A percentile compares a stretch with the other conserved stretches of the same genome.
Conservation (phyloP, 2,797 vertebrate genomes). For the Columba guinea region DNA sequence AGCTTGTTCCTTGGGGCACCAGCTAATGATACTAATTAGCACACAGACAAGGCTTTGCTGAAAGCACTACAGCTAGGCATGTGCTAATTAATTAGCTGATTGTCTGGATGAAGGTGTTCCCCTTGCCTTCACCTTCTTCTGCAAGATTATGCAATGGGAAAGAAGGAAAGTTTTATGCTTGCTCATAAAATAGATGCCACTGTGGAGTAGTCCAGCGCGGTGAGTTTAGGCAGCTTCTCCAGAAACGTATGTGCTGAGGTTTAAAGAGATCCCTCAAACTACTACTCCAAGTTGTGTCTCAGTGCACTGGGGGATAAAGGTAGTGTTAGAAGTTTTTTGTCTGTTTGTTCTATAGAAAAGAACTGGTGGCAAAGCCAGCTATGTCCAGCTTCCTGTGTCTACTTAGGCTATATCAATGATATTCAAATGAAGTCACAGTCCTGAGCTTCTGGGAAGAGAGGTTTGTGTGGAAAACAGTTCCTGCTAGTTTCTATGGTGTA, state of each 20-base stretch:
- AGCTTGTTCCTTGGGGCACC: slow-evolving; percentile 22
- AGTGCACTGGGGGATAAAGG: neutral
- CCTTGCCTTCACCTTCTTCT: neutral
- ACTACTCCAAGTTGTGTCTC: neutral
- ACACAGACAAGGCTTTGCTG: slow-evolving; percentile 37
- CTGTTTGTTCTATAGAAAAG: neutral
- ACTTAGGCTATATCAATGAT: neutral
- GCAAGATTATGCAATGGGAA: neutral
- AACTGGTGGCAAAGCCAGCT: neutral
- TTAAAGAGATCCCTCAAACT: neutral
- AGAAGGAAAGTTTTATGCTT: neutral
- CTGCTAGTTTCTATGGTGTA: neutral
- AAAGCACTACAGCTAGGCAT: slow-evolving; percentile 21
- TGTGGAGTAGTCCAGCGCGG: neutral
- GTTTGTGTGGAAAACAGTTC: neutral
- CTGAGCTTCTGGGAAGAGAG: neutral
- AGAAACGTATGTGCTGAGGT: neutral
- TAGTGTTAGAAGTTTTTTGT: neutral
- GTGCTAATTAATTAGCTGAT: slow-evolving; percentile 63
- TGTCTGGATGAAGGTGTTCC: slow-evolving; percentile 11
- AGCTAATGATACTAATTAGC: slow-evolving; percentile 56
- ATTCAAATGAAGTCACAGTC: neutral
- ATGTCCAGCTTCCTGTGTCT: neutral
- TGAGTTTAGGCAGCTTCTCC: neutral
- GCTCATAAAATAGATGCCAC: neutral